These are phyloP conservation scores for Diaphora mendica DNA, from an alignment of 2,888 invertebrate genomes.

Conservation along the genomic window DNA sequence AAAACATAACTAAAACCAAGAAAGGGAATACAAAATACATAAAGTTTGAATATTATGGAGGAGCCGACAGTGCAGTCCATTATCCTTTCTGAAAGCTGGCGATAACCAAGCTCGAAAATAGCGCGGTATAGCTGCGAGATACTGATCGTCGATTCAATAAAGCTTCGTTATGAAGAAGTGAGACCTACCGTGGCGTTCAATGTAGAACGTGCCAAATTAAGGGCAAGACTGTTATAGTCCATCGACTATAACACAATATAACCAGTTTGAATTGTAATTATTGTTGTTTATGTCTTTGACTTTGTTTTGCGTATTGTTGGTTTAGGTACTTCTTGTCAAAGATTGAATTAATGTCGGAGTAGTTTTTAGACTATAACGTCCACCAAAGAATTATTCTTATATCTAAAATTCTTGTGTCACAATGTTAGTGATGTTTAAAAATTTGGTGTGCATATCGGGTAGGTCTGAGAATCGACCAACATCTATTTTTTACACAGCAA, in stretches of 20 bases:
- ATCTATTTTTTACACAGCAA: too few relatives aligned
- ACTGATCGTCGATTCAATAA: conserved; percentile 68
- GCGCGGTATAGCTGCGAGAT: conserved; percentile 51
- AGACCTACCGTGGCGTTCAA: conserved; percentile 46
- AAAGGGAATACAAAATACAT: conserved; percentile 24
- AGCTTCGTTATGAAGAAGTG: conserved; percentile 60
- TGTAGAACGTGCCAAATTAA: conserved; percentile 64
- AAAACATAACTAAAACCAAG: conserved; percentile 25
- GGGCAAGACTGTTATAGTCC: conserved; percentile 51
- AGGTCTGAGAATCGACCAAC: too few relatives aligned
- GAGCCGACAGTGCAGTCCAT: conserved; percentile 49
- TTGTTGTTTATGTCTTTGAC: conserved; percentile 19
- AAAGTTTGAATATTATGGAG: conserved; percentile 35
- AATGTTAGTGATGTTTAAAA: too few relatives aligned
- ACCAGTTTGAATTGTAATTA: conserved; percentile 32
- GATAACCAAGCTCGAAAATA: conserved; percentile 57
- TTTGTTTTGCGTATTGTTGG: neutral
- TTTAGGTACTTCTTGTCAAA: neutral
- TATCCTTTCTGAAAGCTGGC: conserved; percentile 54
- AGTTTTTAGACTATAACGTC: neutral
- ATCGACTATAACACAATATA: conserved; percentile 37
- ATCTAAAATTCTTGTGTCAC: too few relatives aligned
- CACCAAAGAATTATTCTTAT: too few relatives aligned
- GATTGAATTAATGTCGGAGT: neutral
- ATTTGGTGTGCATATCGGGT: too few relatives aligned